A percentile compares a stretch with the other conserved stretches of the same genome.
Evolutionary conservation across 2,888 invertebrate genomes (phyloP).

Genomic region (Leistus spinibarbis): DNA sequence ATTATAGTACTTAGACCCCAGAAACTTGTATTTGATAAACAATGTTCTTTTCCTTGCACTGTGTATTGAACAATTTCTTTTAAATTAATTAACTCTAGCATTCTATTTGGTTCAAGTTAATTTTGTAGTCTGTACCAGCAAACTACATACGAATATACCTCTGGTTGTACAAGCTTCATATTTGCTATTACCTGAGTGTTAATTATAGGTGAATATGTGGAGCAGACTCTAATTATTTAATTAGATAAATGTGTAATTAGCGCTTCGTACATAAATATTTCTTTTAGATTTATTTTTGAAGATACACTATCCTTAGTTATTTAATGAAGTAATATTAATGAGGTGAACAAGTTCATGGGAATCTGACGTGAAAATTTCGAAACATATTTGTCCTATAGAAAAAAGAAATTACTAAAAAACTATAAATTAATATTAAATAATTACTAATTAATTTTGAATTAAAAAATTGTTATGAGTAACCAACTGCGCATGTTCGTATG

Average conservation of each 20-base stretch:
- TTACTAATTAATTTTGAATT: neutral
- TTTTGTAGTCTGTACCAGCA: neutral
- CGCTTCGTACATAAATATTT: conserved; percentile 3
- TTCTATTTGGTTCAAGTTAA: neutral
- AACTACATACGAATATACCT: neutral
- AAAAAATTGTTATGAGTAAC: neutral
- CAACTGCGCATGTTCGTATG: too few species aligned
- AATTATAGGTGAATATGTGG: conserved; percentile 16
- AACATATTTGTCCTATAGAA: neutral
- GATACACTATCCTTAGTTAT: conserved; percentile 1
- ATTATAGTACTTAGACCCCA: too few species aligned
- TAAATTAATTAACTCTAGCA: neutral
- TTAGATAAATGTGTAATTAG: conserved; percentile 23
- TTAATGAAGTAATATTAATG: conserved; percentile 5
- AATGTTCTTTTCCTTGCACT: too few species aligned
- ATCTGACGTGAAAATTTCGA: neutral
- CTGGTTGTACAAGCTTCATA: neutral
- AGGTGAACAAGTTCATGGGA: neutral
- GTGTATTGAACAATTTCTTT: too few species aligned
- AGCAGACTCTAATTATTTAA: conserved; percentile 20
- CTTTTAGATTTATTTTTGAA: neutral
- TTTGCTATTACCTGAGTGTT: too few species aligned
- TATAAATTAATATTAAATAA: neutral
- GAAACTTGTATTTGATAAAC: too few species aligned
- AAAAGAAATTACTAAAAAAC: neutral